These are phyloP conservation scores for Labeo catla DNA, from an alignment of 2,113 vertebrate genomes.

Conservation along the genomic window DNA sequence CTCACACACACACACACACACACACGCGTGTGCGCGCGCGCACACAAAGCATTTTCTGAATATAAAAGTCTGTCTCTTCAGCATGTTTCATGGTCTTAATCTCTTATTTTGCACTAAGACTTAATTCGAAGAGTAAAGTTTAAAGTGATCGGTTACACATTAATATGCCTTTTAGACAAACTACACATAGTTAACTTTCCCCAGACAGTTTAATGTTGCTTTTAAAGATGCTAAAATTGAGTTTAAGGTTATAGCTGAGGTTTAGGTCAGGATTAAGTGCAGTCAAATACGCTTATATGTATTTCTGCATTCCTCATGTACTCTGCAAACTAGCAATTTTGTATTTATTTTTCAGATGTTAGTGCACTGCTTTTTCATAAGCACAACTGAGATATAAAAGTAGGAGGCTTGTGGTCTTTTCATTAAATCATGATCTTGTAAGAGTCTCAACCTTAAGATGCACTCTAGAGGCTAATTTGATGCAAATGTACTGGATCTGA, in stretches of 20 bases:
- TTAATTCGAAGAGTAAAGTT: neutral
- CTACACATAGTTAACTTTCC: neutral
- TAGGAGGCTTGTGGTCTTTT: neutral
- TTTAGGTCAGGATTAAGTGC: constrained; percentile 11
- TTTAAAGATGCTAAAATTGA: neutral
- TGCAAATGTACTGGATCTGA: constrained; percentile 30
- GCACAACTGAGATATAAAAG: neutral
- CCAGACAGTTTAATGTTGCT: constrained; percentile 6
- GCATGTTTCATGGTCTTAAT: constrained; percentile 27
- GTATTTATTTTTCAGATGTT: neutral
- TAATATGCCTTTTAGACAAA: constrained; percentile 2
- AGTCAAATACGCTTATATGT: neutral
- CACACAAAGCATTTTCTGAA: neutral
- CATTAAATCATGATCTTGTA: constrained; percentile 13
- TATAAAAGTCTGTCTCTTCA: constrained; percentile 9
- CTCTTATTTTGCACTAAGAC: constrained; percentile 11
- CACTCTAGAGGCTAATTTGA: constrained; percentile 29
- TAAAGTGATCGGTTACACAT: neutral
- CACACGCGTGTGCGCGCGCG: neutral
- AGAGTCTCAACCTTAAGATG: constrained; percentile 7
- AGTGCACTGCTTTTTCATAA: neutral
- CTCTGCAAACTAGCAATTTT: neutral
- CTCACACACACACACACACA: neutral
- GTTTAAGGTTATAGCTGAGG: neutral
- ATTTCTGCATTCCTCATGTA: neutral